phyloP scores from a whole-genome alignment of 2,113 vertebrate genomes.

The Thymallus thymallus region DNA sequence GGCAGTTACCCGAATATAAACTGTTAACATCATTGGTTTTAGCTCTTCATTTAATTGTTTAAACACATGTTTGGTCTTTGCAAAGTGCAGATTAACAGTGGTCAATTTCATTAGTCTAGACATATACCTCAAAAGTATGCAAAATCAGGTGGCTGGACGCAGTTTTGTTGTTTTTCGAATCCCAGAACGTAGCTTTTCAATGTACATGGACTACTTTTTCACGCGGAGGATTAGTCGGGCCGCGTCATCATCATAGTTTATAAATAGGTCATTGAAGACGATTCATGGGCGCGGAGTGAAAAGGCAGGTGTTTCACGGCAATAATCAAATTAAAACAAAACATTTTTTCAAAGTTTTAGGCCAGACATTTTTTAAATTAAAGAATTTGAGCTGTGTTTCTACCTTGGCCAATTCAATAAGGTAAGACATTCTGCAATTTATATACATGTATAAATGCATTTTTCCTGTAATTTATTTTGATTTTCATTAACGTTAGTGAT shows the following conservation, averaged over 20 bases:
- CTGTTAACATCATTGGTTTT: background rate
- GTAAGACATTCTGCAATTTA: constrained; percentile 19
- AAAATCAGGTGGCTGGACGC: no score
- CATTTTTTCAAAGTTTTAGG: constrained; percentile 3
- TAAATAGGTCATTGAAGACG: constrained; percentile 17
- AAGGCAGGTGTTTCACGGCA: constrained; percentile 63
- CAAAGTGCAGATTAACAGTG: no score
- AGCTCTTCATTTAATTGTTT: no score
- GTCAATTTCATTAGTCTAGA: background rate
- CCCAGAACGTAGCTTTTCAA: no score
- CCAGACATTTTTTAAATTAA: background rate
- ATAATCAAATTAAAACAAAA: constrained; percentile 61
- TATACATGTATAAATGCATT: no score
- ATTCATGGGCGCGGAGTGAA: constrained; percentile 28
- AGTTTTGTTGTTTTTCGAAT: no score
- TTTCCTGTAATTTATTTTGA: no score
- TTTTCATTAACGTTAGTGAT: no score
- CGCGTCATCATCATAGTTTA: constrained; percentile 8
- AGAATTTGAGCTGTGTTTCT: background rate
- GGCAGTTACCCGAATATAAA: no score
- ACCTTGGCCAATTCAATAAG: constrained; percentile 22
- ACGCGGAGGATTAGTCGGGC: constrained; percentile 44
- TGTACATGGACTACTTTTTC: constrained; percentile 57
- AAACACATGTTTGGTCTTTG: no score
- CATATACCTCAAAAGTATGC: background rate